Evolutionary conservation across 2,888 invertebrate species (phyloP).

Genomic region (Apamea anceps): DNA sequence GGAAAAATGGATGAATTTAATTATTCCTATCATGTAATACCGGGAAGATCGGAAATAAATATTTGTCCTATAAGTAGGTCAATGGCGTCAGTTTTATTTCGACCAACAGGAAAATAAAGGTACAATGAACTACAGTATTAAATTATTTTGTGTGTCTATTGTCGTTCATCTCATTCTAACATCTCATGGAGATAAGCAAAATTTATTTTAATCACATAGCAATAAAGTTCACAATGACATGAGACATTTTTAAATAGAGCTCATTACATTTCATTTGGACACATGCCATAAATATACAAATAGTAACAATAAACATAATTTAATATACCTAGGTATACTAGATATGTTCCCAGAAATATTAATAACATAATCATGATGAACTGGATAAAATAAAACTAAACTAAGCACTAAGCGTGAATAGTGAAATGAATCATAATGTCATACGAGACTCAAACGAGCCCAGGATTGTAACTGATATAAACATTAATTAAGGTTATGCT

Average conservation of each 20-base stretch:
- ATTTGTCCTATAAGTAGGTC: conserved; percentile 46
- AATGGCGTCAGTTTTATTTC: conserved; percentile 61
- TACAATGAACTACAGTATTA: conserved; percentile 64
- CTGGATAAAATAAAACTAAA: conserved; percentile 51
- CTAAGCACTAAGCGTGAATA: conserved; percentile 68
- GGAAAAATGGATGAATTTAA: conserved; percentile 1
- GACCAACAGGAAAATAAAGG: conserved; percentile 63
- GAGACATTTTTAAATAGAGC: conserved; percentile 35
- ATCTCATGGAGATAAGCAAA: conserved; percentile 29
- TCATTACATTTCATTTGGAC: conserved; percentile 66
- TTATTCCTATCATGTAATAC: conserved; percentile 14
- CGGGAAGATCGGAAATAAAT: conserved; percentile 48
- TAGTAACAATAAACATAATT: conserved; percentile 62
- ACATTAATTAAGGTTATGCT: conserved; percentile 89
- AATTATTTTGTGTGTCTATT: conserved; percentile 59
- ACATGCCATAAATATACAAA: conserved; percentile 68
- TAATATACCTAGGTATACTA: conserved; percentile 48
- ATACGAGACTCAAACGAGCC: conserved; percentile 72
- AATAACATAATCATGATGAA: conserved; percentile 57
- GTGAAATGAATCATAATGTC: conserved; percentile 77
- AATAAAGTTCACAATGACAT: conserved; percentile 55
- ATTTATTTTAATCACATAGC: conserved; percentile 32
- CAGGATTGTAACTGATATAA: conserved; percentile 79
- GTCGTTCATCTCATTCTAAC: conserved; percentile 37
- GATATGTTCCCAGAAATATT: conserved; percentile 65